Evolutionary conservation across 2,113 vertebrate species (phyloP).

Genomic region (Paedocypris sp.): DNA sequence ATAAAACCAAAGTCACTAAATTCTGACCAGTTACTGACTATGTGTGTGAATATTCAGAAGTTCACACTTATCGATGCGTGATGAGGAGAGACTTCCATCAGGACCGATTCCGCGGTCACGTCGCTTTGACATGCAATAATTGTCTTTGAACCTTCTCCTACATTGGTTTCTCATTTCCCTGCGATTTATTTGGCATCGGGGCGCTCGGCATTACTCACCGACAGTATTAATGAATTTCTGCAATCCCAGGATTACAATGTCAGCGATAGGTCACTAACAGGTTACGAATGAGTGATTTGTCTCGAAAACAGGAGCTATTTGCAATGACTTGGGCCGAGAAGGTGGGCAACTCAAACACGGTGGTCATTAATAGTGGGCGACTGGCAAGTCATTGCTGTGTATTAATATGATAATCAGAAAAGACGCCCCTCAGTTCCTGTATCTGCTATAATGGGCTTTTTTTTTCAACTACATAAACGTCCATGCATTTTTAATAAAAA

Average conservation of each 20-base stretch:
- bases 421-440: not conserved
- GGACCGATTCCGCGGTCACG: conserved; percentile 14
- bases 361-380: conserved; percentile 19
- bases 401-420: not conserved
- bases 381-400: not conserved
- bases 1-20: no score
- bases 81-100: no score
- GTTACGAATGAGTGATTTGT: conserved; percentile 32
- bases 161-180: conserved; percentile 32
- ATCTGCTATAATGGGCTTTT: not conserved
- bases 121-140: conserved; percentile 35
- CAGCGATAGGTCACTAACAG: conserved; percentile 32
- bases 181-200: conserved; percentile 21
- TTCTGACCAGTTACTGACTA: no score
- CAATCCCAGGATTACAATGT: conserved; percentile 30
- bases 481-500: no score
- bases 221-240: conserved; percentile 32
- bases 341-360: not conserved
- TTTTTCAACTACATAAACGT: no score
- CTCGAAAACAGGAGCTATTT: conserved; percentile 7
- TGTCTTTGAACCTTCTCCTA: conserved; percentile 37
- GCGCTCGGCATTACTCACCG: conserved; percentile 20
- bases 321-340: conserved; percentile 2
- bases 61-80: not conserved
- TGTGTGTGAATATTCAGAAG: no score